These are phyloP conservation scores for Brachyptera putata DNA, from an alignment of 2,888 invertebrate genomes.

Conservation along the genomic window DNA sequence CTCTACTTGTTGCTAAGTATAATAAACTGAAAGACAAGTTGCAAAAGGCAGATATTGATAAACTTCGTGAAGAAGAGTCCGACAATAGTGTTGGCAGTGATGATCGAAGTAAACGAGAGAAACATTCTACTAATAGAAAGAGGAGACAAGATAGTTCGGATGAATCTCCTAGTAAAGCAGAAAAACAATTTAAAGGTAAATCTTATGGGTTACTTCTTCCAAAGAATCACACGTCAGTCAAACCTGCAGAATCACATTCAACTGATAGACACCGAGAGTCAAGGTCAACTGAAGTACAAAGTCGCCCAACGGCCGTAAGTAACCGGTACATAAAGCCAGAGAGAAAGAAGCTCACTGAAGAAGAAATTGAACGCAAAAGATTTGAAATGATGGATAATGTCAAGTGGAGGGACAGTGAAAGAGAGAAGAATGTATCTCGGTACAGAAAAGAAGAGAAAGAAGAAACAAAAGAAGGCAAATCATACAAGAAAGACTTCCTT, in stretches of 20 bases:
- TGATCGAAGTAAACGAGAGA: constrained; percentile 21
- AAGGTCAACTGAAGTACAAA: neutral
- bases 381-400: constrained; percentile 84
- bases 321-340: constrained; percentile 21
- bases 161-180: neutral
- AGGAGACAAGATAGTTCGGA: neutral
- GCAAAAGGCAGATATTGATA: constrained; percentile 44
- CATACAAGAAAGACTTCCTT: constrained; percentile 39
- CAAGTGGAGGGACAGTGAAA: constrained; percentile 44
- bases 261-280: neutral
- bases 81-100: constrained; percentile 26
- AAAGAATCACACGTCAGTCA: neutral
- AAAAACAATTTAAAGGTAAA: neutral
- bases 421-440: constrained; percentile 58
- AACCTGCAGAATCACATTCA: neutral
- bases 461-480: constrained; percentile 46
- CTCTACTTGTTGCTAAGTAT: constrained; percentile 65
- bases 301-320: neutral
- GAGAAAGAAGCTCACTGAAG: constrained; percentile 49
- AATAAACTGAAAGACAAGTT: constrained; percentile 59
- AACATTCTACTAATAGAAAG: constrained; percentile 31
- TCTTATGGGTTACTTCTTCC: neutral
- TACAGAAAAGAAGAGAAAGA: constrained; percentile 57
- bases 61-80: constrained; percentile 37
- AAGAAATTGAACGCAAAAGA: constrained; percentile 65